Percentiles rank a stretch among this genome's conserved stretches.
These are phyloP conservation scores for Leptothorax acervorum DNA, from an alignment of 2,888 invertebrate species.

Conservation along the genomic window DNA sequence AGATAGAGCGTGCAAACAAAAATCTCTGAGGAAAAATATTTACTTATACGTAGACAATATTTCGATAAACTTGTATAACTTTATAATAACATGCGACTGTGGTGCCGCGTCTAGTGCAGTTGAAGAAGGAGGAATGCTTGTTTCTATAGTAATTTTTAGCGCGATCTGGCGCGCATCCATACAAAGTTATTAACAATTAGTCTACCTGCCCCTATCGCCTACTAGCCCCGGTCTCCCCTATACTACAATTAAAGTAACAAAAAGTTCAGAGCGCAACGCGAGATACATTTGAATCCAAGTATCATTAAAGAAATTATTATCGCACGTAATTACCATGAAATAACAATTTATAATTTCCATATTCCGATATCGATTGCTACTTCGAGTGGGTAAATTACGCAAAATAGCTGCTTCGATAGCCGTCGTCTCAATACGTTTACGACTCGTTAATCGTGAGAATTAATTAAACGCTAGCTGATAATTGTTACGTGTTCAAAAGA, in stretches of 20 bases:
- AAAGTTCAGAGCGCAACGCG: neutral
- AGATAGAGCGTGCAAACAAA: no score
- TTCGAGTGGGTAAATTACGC: neutral
- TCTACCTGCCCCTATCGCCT: no score
- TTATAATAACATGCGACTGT: no score
- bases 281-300: neutral
- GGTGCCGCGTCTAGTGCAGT: no score
- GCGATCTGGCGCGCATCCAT: no score
- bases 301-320: conserved; percentile 13
- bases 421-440: neutral
- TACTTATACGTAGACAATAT: no score
- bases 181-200: no score
- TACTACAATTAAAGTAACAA: neutral
- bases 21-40: no score
- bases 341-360: conserved; percentile 16
- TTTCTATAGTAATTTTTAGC: no score
- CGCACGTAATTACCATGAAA: neutral
- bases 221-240: no score
- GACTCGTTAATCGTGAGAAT: neutral
- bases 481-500: conserved; percentile 12
- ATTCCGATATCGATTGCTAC: neutral
- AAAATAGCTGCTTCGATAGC: neutral
- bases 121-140: no score
- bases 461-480: conserved; percentile 10
- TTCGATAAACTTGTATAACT: no score